Evolutionary conservation across 2,888 invertebrate species (phyloP).

Genomic region (Pheosia tremula): DNA sequence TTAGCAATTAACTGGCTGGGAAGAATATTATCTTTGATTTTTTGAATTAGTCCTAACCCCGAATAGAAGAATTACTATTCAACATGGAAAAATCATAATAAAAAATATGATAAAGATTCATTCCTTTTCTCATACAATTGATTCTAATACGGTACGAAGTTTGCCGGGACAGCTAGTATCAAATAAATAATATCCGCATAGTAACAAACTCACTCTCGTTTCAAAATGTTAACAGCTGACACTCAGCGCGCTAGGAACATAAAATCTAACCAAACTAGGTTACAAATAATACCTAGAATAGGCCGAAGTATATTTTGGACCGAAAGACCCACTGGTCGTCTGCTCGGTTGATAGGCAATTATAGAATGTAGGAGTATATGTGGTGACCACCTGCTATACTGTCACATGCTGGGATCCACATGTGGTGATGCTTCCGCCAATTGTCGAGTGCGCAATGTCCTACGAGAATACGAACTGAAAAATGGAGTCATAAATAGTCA

Average conservation of each 20-base stretch:
- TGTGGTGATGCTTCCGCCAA: slow-evolving; percentile 71
- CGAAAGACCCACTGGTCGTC: slow-evolving; percentile 55
- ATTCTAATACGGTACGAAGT: too few species aligned
- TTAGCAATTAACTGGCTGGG: too few species aligned
- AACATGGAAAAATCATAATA: too few species aligned
- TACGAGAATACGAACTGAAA: slow-evolving; percentile 37
- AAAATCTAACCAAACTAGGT: slow-evolving; percentile 22
- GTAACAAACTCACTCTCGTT: neutral
- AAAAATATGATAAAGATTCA: too few species aligned
- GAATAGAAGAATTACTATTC: too few species aligned
- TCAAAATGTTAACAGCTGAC: neutral
- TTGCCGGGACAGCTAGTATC: too few species aligned
- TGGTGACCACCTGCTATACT: slow-evolving; percentile 67
- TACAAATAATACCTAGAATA: slow-evolving; percentile 21
- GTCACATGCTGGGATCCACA: slow-evolving; percentile 70
- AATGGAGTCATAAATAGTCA: neutral
- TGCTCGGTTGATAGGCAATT: slow-evolving; percentile 54
- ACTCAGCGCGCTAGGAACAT: neutral
- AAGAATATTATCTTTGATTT: too few species aligned
- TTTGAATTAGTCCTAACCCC: too few species aligned
- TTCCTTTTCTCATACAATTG: too few species aligned
- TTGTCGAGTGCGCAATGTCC: slow-evolving; percentile 45
- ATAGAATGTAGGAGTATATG: slow-evolving; percentile 52
- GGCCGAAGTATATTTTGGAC: slow-evolving; percentile 21
- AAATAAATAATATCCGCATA: neutral